These are phyloP conservation scores for Mechanitis messenoides DNA, from an alignment of 2,888 invertebrate genomes.

Conservation along the genomic window DNA sequence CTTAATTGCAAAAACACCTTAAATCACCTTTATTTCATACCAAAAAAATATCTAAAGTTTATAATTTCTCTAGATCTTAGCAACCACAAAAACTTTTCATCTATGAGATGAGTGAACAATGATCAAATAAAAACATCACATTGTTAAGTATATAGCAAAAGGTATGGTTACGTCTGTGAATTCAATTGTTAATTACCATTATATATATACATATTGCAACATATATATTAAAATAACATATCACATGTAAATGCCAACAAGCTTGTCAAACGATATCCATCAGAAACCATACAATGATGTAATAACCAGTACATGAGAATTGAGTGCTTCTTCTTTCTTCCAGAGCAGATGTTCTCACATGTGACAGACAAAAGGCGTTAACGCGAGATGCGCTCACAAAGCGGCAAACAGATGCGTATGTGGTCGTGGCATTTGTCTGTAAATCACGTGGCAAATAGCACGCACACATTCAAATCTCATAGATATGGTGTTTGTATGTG, in stretches of 20 bases:
- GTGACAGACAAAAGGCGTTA: slow-evolving; percentile 62
- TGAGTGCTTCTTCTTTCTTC: slow-evolving; percentile 48
- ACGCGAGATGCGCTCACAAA: slow-evolving; percentile 59
- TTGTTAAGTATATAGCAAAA: no score
- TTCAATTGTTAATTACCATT: slow-evolving; percentile 9
- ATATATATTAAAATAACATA: not conserved
- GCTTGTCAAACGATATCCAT: slow-evolving; percentile 11
- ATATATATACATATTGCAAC: slow-evolving; percentile 9
- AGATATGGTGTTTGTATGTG: slow-evolving; percentile 24
- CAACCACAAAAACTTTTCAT: no score
- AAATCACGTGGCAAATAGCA: slow-evolving; percentile 69
- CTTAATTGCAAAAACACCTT: no score
- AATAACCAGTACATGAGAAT: slow-evolving; percentile 15
- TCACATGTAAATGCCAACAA: not conserved
- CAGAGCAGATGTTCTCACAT: slow-evolving; percentile 57
- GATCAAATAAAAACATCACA: no score
- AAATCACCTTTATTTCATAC: no score
- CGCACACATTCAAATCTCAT: slow-evolving; percentile 40
- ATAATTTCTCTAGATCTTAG: no score
- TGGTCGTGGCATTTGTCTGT: slow-evolving; percentile 65
- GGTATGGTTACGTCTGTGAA: not conserved
- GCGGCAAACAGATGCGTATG: slow-evolving; percentile 65
- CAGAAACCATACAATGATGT: slow-evolving; percentile 9
- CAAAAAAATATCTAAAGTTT: no score
- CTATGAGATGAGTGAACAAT: no score